These are phyloP conservation scores for Pygmarrhopalites habei DNA, from an alignment of 1,140 invertebrate species.

Conservation along the genomic window DNA sequence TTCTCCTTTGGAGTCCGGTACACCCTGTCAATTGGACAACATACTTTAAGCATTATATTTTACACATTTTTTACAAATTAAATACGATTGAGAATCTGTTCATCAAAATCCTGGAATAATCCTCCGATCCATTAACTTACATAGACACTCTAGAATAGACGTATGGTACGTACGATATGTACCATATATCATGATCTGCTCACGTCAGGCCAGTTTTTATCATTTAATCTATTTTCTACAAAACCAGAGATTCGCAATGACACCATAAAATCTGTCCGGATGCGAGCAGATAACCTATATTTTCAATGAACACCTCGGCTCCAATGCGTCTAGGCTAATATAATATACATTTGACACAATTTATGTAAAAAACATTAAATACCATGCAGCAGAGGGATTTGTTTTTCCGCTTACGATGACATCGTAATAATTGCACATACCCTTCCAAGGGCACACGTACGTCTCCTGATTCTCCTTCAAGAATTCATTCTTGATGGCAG, in stretches of 20 bases:
- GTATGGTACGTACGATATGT: no score
- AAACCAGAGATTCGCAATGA: no score
- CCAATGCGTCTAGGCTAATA: background rate
- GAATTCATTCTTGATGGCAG: constrained; percentile 17
- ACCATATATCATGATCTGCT: no score
- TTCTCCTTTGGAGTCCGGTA: constrained; percentile 16
- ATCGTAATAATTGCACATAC: constrained; percentile 20
- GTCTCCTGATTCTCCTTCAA: constrained; percentile 9
- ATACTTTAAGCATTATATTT: background rate
- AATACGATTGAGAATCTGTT: background rate
- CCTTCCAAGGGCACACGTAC: constrained; percentile 22
- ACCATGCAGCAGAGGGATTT: constrained; percentile 17
- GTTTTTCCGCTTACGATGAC: constrained; percentile 18
- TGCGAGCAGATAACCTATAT: no score
- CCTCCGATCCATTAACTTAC: background rate
- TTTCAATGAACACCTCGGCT: no score
- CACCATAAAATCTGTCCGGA: no score
- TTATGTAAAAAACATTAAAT: background rate
- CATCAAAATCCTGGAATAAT: background rate
- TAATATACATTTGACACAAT: background rate
- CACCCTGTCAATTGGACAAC: background rate
- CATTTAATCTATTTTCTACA: no score
- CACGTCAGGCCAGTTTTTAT: no score
- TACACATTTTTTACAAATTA: background rate
- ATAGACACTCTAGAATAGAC: no score